Conservation (phyloP, 2,113 vertebrate genomes). For the Proterorhinus semilunaris region DNA sequence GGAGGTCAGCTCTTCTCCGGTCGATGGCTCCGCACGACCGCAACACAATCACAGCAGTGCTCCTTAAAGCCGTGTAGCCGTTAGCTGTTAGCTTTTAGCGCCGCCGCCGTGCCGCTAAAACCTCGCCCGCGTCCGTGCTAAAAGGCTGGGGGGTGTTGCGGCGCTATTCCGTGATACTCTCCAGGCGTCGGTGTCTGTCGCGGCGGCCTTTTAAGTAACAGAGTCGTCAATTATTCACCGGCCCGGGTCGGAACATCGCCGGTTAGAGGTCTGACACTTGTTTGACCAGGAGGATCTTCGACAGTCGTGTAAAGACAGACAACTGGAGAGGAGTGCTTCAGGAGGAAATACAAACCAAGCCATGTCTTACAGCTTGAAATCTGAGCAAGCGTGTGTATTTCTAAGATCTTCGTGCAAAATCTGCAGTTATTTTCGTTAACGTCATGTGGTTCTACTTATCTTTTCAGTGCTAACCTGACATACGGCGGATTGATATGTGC, state of each 20-base stretch:
- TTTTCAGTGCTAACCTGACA: no score
- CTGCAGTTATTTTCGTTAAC: no score
- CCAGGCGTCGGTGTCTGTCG: conserved; percentile 53
- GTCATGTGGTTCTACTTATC: no score
- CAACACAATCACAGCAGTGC: conserved; percentile 69
- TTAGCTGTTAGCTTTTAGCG: conserved; percentile 78
- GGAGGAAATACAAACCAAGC: neutral
- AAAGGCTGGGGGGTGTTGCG: conserved; percentile 70
- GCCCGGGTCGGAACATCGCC: conserved; percentile 67
- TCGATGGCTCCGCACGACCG: conserved; percentile 52
- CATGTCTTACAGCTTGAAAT: no score
- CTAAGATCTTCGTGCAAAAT: no score
- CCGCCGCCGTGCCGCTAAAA: conserved; percentile 71
- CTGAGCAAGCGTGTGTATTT: no score
- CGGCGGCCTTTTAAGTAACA: conserved; percentile 59
- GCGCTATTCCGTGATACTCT: conserved; percentile 45
- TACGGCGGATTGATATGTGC: no score
- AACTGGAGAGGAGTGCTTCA: neutral
- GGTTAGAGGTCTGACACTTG: conserved; percentile 75
- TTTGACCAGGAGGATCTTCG: conserved; percentile 66
- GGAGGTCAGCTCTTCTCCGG: conserved; percentile 25
- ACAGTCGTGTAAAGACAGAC: conserved; percentile 60
- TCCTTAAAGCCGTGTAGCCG: conserved; percentile 66
- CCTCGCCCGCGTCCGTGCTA: conserved; percentile 54
- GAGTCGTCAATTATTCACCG: conserved; percentile 74